phyloP scores from a whole-genome alignment of 2,113 vertebrate genomes.

The Lagopus leucura region DNA sequence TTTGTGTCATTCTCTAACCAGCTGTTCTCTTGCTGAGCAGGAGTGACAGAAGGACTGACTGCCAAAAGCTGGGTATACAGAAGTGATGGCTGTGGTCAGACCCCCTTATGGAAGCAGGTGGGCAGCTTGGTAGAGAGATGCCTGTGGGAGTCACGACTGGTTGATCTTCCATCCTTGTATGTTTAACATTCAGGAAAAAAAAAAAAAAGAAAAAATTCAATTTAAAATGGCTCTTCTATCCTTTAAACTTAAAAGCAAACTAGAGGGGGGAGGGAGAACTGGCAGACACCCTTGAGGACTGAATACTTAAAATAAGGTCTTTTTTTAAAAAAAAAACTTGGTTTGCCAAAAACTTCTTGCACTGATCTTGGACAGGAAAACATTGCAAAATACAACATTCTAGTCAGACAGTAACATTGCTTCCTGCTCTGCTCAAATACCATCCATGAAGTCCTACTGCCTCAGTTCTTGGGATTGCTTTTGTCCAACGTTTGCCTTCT shows the following conservation, averaged over 20 bases:
- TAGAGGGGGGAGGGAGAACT: background rate
- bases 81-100: background rate
- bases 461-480: conserved; percentile 54
- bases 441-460: background rate
- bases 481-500: conserved; percentile 26
- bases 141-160: background rate
- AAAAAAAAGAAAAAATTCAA: rapidly evolving
- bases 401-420: conserved; percentile 38
- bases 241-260: background rate
- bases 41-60: background rate
- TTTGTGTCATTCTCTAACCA: background rate
- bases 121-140: background rate
- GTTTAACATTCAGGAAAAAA: background rate
- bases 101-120: no score
- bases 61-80: background rate
- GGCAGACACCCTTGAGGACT: background rate
- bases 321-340: background rate
- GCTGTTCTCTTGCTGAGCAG: background rate
- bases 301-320: background rate
- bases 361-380: conserved; percentile 28
- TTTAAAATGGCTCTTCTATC: background rate
- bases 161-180: background rate
- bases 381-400: conserved; percentile 60
- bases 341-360: conserved; percentile 49
- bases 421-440: conserved; percentile 38